Base-by-base conservation (phyloP, 2,797 vertebrate genomes). In the Acanthurus lineatus region DNA sequence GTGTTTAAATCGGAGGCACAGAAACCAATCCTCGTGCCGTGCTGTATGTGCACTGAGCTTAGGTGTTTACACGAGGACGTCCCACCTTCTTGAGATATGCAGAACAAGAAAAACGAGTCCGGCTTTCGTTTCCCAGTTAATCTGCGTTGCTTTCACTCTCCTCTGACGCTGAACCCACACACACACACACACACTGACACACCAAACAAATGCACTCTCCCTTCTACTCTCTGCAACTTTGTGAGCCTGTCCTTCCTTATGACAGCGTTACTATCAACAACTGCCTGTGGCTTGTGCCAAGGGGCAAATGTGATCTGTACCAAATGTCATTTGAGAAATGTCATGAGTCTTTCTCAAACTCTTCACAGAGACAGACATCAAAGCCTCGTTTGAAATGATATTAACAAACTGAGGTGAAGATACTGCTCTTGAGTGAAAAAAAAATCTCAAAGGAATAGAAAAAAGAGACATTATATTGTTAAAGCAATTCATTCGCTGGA, bases 51-150 rank as follows among this genome's bases (percentile, higher is more conserved):
- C 77, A 68, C 75, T 74, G 87, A 89, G 73, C 67, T 75, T 17
- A 28, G 82, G 79, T 93, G 91, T 91, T 91, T 85, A 91, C 83
- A 75, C 70, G 11, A 74, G 56, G 40, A 76, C 54, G 77, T 88
- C 85, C 85, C 84, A 79, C 92, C 90, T 95, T 85, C 73, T 68
- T 61, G 28, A 94, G 90, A 93, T 85, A 92, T 92, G 89, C 82
- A 88, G 54, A 77, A 96, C 95, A 6, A 85, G 95, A 94, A 94
- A 93, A 95, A 95, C 95, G 6, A 91, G 95, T 95, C 88, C 48
- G 81, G 51, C 85, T 80, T 82, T 91, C 66, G 57, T 79, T 45
- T 60, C 20, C 47, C 28, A 75, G 40, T 66, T 80, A 82, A 82
- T 75, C 77, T 70, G 61, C 10, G 64, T 52, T 68, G 83, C 86